A percentile compares a stretch with the other conserved stretches of the same genome.
phyloP scores from a whole-genome alignment of 1,140 invertebrate species.

The Hetaerina americana region DNA sequence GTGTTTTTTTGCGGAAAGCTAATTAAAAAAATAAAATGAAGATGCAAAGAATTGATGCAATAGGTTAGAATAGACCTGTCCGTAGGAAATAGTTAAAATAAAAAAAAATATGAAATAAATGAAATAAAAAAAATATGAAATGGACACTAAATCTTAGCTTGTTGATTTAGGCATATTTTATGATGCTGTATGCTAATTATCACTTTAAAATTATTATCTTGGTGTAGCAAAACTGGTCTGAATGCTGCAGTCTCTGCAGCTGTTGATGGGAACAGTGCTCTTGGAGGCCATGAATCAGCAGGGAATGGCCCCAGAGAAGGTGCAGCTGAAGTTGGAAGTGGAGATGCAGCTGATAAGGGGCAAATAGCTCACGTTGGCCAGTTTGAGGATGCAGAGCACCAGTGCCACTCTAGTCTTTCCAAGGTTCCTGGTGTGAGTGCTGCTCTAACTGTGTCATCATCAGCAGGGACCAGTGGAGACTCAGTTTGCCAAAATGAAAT shows the following conservation, averaged over 20 bases:
- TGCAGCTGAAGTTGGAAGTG: not conserved
- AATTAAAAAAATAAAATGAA: too few relatives aligned
- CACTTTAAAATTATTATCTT: too few relatives aligned
- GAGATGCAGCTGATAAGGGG: not conserved
- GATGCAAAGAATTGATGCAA: too few relatives aligned
- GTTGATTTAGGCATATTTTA: too few relatives aligned
- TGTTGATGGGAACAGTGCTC: not conserved
- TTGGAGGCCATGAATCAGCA: not conserved
- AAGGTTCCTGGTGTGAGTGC: not conserved
- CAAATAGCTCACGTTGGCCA: not conserved
- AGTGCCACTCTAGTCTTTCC: not conserved
- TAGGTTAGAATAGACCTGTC: too few relatives aligned
- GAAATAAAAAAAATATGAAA: too few relatives aligned
- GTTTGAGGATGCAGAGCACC: slow-evolving; percentile 2
- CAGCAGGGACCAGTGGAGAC: not conserved
- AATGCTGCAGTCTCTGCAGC: not conserved
- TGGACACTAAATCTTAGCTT: too few relatives aligned
- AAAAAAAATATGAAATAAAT: too few relatives aligned
- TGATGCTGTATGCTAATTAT: too few relatives aligned
- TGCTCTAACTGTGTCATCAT: not conserved
- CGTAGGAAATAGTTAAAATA: too few relatives aligned
- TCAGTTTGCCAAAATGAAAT: not conserved
- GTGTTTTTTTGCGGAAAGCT: too few relatives aligned
- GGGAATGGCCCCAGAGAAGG: not conserved
- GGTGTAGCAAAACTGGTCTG: not conserved